A percentile compares a stretch with the other conserved stretches of the same genome.
phyloP scores from a whole-genome alignment of 2,888 invertebrate species.

The Camptogramma bilineatum region DNA sequence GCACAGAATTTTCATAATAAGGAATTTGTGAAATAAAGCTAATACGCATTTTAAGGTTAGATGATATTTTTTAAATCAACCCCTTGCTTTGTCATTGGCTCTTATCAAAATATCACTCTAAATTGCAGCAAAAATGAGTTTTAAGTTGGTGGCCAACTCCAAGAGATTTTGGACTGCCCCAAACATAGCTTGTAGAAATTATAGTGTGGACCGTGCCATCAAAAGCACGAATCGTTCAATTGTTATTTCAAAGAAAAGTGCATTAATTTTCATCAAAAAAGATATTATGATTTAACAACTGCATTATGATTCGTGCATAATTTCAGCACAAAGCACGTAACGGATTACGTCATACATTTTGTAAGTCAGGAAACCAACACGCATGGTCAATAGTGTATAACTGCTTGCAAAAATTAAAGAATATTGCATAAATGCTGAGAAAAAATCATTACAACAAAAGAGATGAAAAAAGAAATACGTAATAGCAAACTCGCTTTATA shows the following conservation, averaged over 20 bases:
- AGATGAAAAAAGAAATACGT: not conserved
- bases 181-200: no score
- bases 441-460: not conserved
- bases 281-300: constrained; percentile 11
- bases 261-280: not conserved
- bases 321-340: constrained; percentile 24
- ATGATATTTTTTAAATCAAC: not conserved
- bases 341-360: constrained; percentile 22
- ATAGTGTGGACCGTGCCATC: no score
- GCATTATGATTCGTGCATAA: constrained; percentile 17
- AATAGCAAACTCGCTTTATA: not conserved
- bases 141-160: no score
- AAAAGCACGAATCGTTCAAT: not conserved
- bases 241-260: not conserved
- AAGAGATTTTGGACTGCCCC: no score
- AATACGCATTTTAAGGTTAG: not conserved
- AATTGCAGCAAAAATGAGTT: no score
- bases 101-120: no score
- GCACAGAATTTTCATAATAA: not conserved
- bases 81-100: not conserved
- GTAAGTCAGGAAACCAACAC: constrained; percentile 30
- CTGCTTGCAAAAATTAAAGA: constrained; percentile 12
- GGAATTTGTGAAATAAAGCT: not conserved
- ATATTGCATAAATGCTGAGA: constrained; percentile 6
- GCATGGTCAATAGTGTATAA: constrained; percentile 35